Conservation (phyloP, 2,888 invertebrate species). For the Netelia melanura region DNA sequence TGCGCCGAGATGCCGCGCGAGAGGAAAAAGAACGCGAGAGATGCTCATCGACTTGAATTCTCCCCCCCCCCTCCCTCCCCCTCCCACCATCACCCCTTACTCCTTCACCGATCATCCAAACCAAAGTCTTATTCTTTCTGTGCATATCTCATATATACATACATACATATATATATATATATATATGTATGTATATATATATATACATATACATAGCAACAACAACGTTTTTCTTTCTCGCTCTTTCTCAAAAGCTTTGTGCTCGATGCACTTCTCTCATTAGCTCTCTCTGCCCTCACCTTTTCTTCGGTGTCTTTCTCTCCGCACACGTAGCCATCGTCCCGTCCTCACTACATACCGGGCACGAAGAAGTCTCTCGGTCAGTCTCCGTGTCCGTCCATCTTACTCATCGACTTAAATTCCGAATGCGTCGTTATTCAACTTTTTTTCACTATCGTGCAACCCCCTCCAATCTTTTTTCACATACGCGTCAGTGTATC, state of each 20-base stretch:
- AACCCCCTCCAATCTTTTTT: constrained; percentile 36
- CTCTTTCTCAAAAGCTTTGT: constrained; percentile 38
- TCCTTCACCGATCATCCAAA: constrained; percentile 42
- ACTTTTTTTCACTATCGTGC: constrained; percentile 75
- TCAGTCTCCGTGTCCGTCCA: constrained; percentile 75
- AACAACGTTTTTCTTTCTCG: constrained; percentile 27
- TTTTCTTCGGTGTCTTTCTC: constrained; percentile 46
- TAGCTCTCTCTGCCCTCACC: constrained; percentile 54
- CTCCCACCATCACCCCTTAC: constrained; percentile 51
- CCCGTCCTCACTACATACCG: constrained; percentile 37
- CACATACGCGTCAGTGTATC: neutral
- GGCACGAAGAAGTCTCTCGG: constrained; percentile 46
- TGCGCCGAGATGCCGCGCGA: constrained; percentile 48
- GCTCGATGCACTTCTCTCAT: constrained; percentile 61
- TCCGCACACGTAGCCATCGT: constrained; percentile 9
- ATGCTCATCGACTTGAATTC: constrained; percentile 59
- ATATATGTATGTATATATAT: neutral
- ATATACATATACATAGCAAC: neutral
- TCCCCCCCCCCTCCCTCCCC: constrained; percentile 54
- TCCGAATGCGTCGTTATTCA: constrained; percentile 81
- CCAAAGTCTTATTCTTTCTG: constrained; percentile 50
- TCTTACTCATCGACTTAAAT: constrained; percentile 78
- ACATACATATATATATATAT: neutral
- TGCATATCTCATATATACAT: neutral
- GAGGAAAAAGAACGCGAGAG: constrained; percentile 70